phyloP scores from a whole-genome alignment of 1,140 invertebrate genomes.

The Tetraneura akinire region DNA sequence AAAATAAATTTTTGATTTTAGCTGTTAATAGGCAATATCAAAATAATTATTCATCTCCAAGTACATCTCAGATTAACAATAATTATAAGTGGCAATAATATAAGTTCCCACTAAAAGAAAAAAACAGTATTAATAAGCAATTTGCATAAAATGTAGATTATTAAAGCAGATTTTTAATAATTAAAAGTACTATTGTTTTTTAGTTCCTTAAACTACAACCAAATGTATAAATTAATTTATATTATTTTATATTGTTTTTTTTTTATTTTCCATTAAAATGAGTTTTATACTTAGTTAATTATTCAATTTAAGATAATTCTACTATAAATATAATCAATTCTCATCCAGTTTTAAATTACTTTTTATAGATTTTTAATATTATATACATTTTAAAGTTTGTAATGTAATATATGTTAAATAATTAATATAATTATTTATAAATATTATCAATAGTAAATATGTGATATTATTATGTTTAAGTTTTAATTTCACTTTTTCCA shows the following conservation, averaged over 20 bases:
- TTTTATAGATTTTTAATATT: neutral
- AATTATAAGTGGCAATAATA: conserved; percentile 31
- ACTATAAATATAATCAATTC: neutral
- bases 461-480: conserved; percentile 23
- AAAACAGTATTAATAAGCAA: conserved; percentile 34
- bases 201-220: conserved; percentile 23
- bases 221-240: neutral
- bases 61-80: conserved; percentile 40
- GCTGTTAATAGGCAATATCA: conserved; percentile 33
- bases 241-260: conserved; percentile 7
- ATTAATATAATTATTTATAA: neutral
- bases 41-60: conserved; percentile 36
- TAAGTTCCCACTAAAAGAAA: no score
- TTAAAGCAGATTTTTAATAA: neutral
- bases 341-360: neutral
- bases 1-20: neutral
- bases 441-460: conserved; percentile 9
- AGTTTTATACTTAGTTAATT: neutral
- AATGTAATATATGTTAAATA: no score
- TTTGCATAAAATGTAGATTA: no score
- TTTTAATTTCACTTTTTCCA: neutral
- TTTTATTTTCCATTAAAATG: no score
- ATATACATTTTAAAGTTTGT: no score
- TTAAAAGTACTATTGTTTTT: conserved; percentile 28
- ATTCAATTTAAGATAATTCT: neutral